These are phyloP conservation scores for Drosophila sulfurigaster DNA, from an alignment of 1,140 invertebrate species.

Conservation along the genomic window DNA sequence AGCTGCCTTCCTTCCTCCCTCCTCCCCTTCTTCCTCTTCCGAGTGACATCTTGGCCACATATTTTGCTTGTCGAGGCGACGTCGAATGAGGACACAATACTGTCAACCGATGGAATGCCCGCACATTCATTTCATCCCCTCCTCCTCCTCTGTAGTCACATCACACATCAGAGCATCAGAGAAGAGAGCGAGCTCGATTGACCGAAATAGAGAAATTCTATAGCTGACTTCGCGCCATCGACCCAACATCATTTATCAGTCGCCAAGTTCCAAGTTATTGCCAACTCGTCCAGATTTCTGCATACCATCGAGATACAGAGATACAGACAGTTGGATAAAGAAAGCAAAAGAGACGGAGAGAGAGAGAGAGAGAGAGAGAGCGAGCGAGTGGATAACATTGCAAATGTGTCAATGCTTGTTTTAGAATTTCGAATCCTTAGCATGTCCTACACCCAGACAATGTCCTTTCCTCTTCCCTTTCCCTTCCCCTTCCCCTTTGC, in stretches of 20 bases:
- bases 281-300: conserved; percentile 74
- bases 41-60: conserved; percentile 81
- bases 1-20: conserved; percentile 9
- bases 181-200: conserved; percentile 55
- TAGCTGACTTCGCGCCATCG: conserved; percentile 46
- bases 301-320: conserved; percentile 43
- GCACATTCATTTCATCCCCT: conserved; percentile 75
- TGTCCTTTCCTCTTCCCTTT: neutral
- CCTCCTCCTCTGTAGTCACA: conserved; percentile 15
- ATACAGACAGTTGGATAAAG: too few species aligned
- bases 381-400: conserved; percentile 27
- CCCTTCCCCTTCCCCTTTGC: neutral
- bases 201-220: conserved; percentile 79
- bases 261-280: conserved; percentile 64
- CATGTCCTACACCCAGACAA: conserved; percentile 3
- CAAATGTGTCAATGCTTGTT: conserved; percentile 63
- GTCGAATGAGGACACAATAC: conserved; percentile 74
- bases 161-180: conserved; percentile 40
- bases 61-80: conserved; percentile 79
- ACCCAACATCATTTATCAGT: conserved; percentile 77
- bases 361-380: neutral
- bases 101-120: conserved; percentile 80
- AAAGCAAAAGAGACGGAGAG: neutral
- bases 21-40: conserved; percentile 15
- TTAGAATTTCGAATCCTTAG: conserved; percentile 14